phyloP scores from a whole-genome alignment of 2,888 invertebrate genomes.

The Drosophila meridiana region DNA sequence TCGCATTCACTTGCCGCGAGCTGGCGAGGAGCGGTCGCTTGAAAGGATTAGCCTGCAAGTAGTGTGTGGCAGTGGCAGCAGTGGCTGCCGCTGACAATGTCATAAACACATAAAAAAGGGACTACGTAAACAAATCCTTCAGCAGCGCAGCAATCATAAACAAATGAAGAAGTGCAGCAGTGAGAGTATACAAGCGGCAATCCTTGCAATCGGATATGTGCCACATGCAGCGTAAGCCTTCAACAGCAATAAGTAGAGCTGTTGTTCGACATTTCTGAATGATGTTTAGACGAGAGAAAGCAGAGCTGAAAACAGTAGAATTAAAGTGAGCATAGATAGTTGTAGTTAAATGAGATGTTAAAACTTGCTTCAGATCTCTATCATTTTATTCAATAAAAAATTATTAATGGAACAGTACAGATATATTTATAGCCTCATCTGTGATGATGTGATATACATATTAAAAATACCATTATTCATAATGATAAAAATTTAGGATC shows the following conservation, averaged over 20 bases:
- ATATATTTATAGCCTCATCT: no score
- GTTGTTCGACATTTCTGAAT: neutral
- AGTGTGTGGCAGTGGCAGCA: neutral
- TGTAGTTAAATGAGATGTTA: neutral
- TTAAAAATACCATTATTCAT: no score
- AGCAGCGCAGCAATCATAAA: conserved; percentile 53
- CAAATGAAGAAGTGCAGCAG: conserved; percentile 54
- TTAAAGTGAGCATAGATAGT: neutral
- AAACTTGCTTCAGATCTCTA: no score
- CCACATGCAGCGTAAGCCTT: conserved; percentile 66
- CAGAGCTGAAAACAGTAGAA: neutral
- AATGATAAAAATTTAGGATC: no score
- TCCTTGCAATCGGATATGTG: conserved; percentile 4
- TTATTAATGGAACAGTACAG: no score
- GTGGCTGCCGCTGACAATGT: conserved; percentile 40
- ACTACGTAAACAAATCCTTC: conserved; percentile 64
- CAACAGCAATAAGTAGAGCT: conserved; percentile 5
- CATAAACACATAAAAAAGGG: conserved; percentile 47
- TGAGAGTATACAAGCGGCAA: neutral
- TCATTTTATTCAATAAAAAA: no score
- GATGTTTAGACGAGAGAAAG: no score
- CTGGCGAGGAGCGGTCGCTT: conserved; percentile 43
- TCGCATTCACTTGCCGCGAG: conserved; percentile 33
- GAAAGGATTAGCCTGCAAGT: conserved; percentile 65
- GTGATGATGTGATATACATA: no score